phyloP scores from a whole-genome alignment of 2,113 vertebrate species.

The Bagarius yarrelli region DNA sequence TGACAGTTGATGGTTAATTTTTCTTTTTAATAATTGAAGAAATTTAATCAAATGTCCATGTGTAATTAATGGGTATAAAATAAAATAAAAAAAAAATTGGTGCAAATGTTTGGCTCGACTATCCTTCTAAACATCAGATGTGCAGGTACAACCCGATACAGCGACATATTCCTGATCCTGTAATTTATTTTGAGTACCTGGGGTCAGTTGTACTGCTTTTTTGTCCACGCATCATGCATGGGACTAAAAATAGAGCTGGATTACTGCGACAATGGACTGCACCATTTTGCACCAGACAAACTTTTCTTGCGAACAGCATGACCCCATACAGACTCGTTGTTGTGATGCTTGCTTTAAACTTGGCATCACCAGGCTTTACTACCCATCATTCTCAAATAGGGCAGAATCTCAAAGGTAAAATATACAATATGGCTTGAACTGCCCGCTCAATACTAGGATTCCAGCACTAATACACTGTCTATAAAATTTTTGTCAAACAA shows the following conservation, averaged over 20 bases:
- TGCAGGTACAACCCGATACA: not conserved
- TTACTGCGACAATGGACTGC: too few relatives aligned
- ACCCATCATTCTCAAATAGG: not conserved
- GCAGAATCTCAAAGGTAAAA: not conserved
- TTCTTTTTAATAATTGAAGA: too few relatives aligned
- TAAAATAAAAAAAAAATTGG: too few relatives aligned
- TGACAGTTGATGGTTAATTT: too few relatives aligned
- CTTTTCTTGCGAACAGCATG: not conserved
- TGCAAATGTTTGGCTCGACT: too few relatives aligned
- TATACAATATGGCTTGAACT: not conserved
- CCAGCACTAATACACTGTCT: too few relatives aligned
- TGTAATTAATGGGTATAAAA: too few relatives aligned
- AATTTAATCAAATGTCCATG: too few relatives aligned
- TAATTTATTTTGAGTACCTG: not conserved
- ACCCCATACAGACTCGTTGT: not conserved
- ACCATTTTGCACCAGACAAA: not conserved
- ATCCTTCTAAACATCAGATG: not conserved
- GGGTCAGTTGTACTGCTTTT: not conserved
- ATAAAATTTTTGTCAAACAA: too few relatives aligned
- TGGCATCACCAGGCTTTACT: not conserved
- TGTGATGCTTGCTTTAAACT: not conserved
- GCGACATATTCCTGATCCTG: not conserved
- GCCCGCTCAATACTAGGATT: too few relatives aligned
- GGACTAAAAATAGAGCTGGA: constrained; percentile 7
- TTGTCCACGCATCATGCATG: not conserved